phyloP scores from a whole-genome alignment of 1,140 invertebrate genomes.

The Tyrophagus putrescentiae region DNA sequence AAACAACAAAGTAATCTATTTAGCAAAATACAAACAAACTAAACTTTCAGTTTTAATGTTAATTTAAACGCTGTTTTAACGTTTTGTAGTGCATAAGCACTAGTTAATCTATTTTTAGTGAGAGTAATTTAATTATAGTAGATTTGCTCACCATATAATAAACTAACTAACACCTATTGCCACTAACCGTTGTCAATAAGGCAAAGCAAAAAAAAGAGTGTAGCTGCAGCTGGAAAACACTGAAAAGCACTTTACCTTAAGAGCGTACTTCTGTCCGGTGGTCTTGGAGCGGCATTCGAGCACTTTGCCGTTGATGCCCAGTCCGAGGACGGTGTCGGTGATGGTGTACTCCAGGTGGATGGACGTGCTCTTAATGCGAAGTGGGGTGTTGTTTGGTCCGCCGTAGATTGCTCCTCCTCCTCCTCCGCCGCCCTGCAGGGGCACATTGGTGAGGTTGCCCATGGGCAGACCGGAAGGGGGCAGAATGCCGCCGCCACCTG shows the following conservation, averaged over 20 bases:
- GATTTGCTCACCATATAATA: too few relatives aligned
- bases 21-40: too few relatives aligned
- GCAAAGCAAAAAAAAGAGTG: too few relatives aligned
- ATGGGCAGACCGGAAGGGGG: neutral
- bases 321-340: slow-evolving; percentile 81
- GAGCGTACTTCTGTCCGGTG: slow-evolving; percentile 58
- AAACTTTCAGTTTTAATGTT: too few relatives aligned
- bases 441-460: neutral
- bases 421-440: neutral
- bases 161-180: too few relatives aligned
- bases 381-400: neutral
- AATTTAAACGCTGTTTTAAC: too few relatives aligned
- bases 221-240: slow-evolving; percentile 7
- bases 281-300: slow-evolving; percentile 50
- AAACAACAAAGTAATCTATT: too few relatives aligned
- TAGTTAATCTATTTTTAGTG: too few relatives aligned
- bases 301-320: slow-evolving; percentile 91
- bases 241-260: too few relatives aligned
- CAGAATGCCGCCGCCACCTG: neutral
- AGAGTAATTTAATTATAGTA: too few relatives aligned
- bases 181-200: too few relatives aligned
- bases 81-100: too few relatives aligned
- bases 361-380: slow-evolving; percentile 46
- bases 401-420: neutral
- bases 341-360: slow-evolving; percentile 87